Conservation (phyloP, 23 tunicate genomes). For the Trididemnum miniatum region DNA sequence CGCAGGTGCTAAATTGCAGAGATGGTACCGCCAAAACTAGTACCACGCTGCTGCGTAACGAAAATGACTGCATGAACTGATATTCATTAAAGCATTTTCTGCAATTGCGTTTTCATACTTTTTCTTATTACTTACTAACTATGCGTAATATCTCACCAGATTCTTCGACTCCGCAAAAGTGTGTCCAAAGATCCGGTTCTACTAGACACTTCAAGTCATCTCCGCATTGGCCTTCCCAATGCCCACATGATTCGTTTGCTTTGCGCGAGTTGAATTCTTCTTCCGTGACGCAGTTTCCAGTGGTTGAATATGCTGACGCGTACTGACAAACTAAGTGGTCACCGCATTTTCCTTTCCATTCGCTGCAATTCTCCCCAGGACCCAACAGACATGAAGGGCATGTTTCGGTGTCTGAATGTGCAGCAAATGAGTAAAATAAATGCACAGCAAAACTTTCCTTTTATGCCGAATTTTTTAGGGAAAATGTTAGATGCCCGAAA, state of each 20-base stretch:
- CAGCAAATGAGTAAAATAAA: no score
- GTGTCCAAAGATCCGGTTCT: background rate
- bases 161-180: slow-evolving; percentile 16
- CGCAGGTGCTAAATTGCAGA: no score
- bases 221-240: slow-evolving; percentile 34
- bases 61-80: no score
- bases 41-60: no score
- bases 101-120: no score
- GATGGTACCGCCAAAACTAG: no score
- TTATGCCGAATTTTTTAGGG: no score
- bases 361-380: slow-evolving; percentile 49
- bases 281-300: slow-evolving; percentile 59
- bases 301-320: slow-evolving; percentile 3
- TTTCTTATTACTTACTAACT: no score
- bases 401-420: slow-evolving; percentile 18
- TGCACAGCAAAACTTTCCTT: no score
- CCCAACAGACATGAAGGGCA: slow-evolving; percentile 58
- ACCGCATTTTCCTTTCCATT: slow-evolving; percentile 44
- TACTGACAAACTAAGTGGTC: slow-evolving; percentile 29
- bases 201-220: slow-evolving; percentile 32
- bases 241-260: slow-evolving; percentile 38
- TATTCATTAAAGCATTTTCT: no score
- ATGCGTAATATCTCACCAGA: slow-evolving; percentile 25
- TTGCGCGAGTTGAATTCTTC: slow-evolving; percentile 31
- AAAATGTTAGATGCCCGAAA: no score